A percentile compares a stretch with the other conserved stretches of the same genome.
Evolutionary conservation across 2,888 invertebrate species (phyloP).

Genomic region (Aradus depressus): DNA sequence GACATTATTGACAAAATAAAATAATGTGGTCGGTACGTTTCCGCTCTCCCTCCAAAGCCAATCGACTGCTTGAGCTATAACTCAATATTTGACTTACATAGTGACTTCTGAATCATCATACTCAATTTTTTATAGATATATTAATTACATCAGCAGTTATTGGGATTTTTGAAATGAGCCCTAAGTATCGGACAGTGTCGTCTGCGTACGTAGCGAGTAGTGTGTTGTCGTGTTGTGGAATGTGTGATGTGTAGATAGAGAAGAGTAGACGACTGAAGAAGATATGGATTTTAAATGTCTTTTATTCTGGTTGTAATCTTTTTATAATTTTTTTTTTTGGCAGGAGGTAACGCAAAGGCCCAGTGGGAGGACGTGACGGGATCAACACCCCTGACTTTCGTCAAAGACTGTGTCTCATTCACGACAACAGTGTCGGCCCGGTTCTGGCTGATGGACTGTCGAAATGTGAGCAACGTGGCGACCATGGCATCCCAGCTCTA

Average conservation of each 20-base stretch:
- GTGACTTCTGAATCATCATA: too few species aligned
- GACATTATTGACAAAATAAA: too few species aligned
- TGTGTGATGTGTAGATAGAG: too few species aligned
- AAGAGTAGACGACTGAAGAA: too few species aligned
- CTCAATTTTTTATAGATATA: too few species aligned
- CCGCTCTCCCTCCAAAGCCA: too few species aligned
- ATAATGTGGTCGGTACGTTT: too few species aligned
- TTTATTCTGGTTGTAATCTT: not conserved
- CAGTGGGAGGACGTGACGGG: slow-evolving; percentile 99
- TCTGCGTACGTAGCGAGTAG: too few species aligned
- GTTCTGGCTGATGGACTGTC: slow-evolving; percentile 98
- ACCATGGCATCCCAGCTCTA: slow-evolving; percentile 95
- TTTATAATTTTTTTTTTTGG: not conserved
- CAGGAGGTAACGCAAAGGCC: slow-evolving; percentile 87
- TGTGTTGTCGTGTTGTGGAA: too few species aligned
- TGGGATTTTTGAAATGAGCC: not conserved
- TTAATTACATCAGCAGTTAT: not conserved
- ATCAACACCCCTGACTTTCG: slow-evolving; percentile 90
- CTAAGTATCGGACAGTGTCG: too few species aligned
- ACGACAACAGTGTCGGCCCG: slow-evolving; percentile 97
- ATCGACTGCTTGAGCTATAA: too few species aligned
- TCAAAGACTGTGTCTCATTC: slow-evolving; percentile 94
- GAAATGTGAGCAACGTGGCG: slow-evolving; percentile 87
- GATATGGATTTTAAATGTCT: not conserved
- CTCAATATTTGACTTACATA: too few species aligned